These are phyloP conservation scores for Drosophila pectinifera DNA, from an alignment of 1,140 invertebrate species.

Conservation along the genomic window DNA sequence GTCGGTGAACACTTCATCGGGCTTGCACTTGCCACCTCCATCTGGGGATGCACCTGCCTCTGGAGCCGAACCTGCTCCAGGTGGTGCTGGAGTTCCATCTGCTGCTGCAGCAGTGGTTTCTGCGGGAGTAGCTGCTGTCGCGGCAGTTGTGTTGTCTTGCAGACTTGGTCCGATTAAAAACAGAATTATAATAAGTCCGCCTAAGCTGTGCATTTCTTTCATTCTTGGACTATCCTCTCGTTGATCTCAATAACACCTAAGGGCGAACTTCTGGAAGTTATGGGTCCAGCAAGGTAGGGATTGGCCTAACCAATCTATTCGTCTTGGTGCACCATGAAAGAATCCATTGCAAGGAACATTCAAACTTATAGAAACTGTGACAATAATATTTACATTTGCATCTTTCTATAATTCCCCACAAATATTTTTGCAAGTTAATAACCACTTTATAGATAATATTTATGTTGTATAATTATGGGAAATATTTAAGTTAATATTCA, in stretches of 20 bases:
- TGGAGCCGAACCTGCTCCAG: background rate
- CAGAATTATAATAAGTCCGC: background rate
- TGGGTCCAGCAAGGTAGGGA: background rate
- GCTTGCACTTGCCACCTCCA: slow-evolving; percentile 13
- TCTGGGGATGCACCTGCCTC: too few relatives aligned
- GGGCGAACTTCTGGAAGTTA: background rate
- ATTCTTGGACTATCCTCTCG: background rate
- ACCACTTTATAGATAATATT: too few relatives aligned
- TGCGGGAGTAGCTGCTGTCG: background rate
- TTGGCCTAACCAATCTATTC: background rate
- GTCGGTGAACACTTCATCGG: slow-evolving; percentile 22
- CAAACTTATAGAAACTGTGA: background rate
- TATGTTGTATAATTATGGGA: too few relatives aligned
- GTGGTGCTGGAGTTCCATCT: background rate
- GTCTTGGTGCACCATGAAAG: background rate
- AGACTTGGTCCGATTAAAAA: background rate
- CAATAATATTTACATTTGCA: background rate
- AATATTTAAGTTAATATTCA: too few relatives aligned
- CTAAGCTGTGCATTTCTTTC: too few relatives aligned
- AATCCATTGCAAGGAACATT: background rate
- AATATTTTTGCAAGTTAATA: too few relatives aligned
- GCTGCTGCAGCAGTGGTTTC: background rate
- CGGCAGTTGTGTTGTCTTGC: background rate
- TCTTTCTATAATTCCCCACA: too few relatives aligned
- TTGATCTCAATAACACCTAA: background rate